Percentiles rank a stretch among this genome's conserved stretches.
These are phyloP conservation scores for Sandelia bainsii DNA, from an alignment of 2,797 vertebrate species.

Conservation along the genomic window DNA sequence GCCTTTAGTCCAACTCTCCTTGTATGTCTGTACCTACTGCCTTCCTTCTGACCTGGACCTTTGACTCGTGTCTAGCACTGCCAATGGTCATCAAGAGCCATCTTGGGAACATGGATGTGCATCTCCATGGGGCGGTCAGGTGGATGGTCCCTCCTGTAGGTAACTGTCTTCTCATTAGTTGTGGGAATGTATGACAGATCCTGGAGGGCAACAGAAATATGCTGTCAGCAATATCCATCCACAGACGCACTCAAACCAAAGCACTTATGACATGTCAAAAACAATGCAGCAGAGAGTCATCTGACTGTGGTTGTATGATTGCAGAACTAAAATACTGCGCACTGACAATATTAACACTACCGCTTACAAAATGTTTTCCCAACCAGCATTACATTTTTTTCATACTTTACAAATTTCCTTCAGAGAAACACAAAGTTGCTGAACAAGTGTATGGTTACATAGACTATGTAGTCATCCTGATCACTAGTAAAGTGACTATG, in stretches of 20 bases:
- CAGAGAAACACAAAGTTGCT: background rate
- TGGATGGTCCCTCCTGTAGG: slow-evolving; percentile 92
- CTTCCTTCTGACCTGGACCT: slow-evolving; percentile 33
- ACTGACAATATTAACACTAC: background rate
- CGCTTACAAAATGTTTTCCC: background rate
- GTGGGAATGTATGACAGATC: slow-evolving; percentile 91
- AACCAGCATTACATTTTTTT: background rate
- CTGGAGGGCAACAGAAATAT: slow-evolving; percentile 72
- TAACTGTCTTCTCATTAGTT: slow-evolving; percentile 92
- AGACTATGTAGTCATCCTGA: background rate
- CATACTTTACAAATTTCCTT: background rate
- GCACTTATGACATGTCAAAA: background rate
- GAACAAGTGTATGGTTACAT: background rate
- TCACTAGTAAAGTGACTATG: background rate
- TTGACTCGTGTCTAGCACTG: slow-evolving; percentile 53
- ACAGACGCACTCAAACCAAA: background rate
- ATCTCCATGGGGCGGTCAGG: slow-evolving; percentile 87
- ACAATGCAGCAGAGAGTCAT: background rate
- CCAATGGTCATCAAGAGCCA: slow-evolving; percentile 87
- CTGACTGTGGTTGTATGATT: background rate
- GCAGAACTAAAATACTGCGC: background rate
- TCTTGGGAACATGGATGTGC: slow-evolving; percentile 90
- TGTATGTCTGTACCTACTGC: slow-evolving; percentile 38
- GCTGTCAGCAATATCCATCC: background rate
- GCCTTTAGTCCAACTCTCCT: slow-evolving; percentile 41